Conservation (phyloP, 2,888 invertebrate genomes). For the Meganola albula region DNA sequence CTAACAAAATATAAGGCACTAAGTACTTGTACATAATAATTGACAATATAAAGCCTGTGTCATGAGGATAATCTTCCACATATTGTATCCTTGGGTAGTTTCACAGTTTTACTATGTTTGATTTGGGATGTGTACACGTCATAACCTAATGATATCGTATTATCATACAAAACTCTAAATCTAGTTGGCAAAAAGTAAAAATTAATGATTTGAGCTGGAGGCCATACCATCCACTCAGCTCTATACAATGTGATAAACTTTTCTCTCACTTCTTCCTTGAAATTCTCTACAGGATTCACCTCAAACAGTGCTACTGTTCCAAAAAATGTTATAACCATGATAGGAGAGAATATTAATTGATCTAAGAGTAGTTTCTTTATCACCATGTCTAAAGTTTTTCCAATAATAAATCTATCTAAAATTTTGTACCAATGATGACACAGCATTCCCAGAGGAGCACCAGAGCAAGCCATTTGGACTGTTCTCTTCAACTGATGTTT, state of each 20-base stretch:
- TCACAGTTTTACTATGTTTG: conserved; percentile 74
- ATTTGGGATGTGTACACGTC: conserved; percentile 93
- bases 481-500: conserved; percentile 82
- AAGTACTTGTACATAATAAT: no score
- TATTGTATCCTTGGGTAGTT: conserved; percentile 23
- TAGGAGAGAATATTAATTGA: conserved; percentile 91
- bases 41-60: conserved; percentile 12
- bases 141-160: conserved; percentile 90
- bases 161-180: conserved; percentile 93
- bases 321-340: conserved; percentile 90
- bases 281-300: conserved; percentile 77
- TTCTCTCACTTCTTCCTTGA: conserved; percentile 82
- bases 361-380: conserved; percentile 89
- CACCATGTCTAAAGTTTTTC: conserved; percentile 82
- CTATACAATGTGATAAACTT: conserved; percentile 88
- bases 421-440: conserved; percentile 94
- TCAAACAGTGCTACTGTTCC: conserved; percentile 87
- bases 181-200: conserved; percentile 91
- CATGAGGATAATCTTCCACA: conserved; percentile 17
- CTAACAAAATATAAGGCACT: neutral
- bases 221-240: conserved; percentile 97
- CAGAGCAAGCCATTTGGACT: conserved; percentile 87
- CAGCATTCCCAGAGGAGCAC: conserved; percentile 86
- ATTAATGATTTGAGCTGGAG: conserved; percentile 94
- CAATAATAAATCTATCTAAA: conserved; percentile 86